phyloP scores from a whole-genome alignment of 2,888 invertebrate species.

The Watsonalla binaria region DNA sequence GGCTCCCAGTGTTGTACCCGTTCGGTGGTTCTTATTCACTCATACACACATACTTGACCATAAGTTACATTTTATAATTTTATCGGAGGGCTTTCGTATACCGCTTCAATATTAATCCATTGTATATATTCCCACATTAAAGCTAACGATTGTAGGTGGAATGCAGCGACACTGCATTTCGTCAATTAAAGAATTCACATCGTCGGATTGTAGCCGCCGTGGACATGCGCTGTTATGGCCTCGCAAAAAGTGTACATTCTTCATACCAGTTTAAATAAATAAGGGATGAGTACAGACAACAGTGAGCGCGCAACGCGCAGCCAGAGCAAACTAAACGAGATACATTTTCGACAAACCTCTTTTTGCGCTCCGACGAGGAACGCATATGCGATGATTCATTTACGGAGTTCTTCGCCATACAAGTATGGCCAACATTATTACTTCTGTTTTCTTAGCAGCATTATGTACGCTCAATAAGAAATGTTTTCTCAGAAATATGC shows the following conservation, averaged over 20 bases:
- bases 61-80: neutral
- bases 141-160: slow-evolving; percentile 58
- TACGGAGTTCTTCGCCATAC: slow-evolving; percentile 70
- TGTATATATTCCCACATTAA: slow-evolving; percentile 58
- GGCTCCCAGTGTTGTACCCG: neutral
- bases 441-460: slow-evolving; percentile 74
- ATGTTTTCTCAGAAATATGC: slow-evolving; percentile 76
- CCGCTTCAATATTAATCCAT: slow-evolving; percentile 38
- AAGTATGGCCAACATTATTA: slow-evolving; percentile 74
- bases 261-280: slow-evolving; percentile 76
- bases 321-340: slow-evolving; percentile 58
- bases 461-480: slow-evolving; percentile 71
- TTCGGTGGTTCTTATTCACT: neutral
- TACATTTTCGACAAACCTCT: slow-evolving; percentile 76
- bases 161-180: slow-evolving; percentile 62
- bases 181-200: slow-evolving; percentile 72
- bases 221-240: slow-evolving; percentile 61
- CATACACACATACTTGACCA: neutral
- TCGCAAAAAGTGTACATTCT: slow-evolving; percentile 67
- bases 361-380: slow-evolving; percentile 70
- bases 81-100: no score
- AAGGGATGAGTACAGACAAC: slow-evolving; percentile 70
- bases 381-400: slow-evolving; percentile 77
- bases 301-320: slow-evolving; percentile 38
- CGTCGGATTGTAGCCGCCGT: slow-evolving; percentile 50